Base-by-base conservation (phyloP, 2,797 vertebrate species). In the Paratrypauchen microcephalus region DNA sequence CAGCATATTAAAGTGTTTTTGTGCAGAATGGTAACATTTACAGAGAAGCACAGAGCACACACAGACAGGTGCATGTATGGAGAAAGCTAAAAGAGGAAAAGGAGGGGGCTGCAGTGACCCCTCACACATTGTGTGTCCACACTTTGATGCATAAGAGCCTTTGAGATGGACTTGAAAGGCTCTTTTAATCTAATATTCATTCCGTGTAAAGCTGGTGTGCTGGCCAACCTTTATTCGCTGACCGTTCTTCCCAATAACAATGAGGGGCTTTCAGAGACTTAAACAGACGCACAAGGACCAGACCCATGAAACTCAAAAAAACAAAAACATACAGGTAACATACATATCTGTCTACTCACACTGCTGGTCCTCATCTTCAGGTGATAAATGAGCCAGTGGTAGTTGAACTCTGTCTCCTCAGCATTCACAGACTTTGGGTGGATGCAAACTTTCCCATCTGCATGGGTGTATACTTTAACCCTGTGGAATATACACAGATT, bases 361-460 rank as follows among this genome's bases (percentile, higher is more conserved):
- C 95, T 97, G 86, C 94, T 98, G 2, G 98, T 99, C 76, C 94
- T 96, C 97, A 99, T 99, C 94, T 99, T 99, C 71, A 99, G 90
- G 81, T 99, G 98, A 86, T 99, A 99, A 86, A 99, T 95, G 1
- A 99, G 96, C 98, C 98, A 99, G 59, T 93, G 94, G 23, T 96
- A 96, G 77, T 96, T 95, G 86, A 97, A 99, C 68, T 97, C 93
- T 0, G 82, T 93, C 82, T 99, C 97, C 63, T 97, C 96, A 0
- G 94, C 95, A 0, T 99, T 99, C 68, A 99, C 97, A 0, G 98
- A 99, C 71, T 99, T 99, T 0, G 98, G 98, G 80, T 99, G 98
- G 87, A 99, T 95, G 30, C 92, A 92, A 68, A 99, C 98, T 58
- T 95, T 94, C 11, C 97, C 97, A 39, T 99, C 98, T 0, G 94